A percentile compares a stretch with the other conserved stretches of the same genome.
Conservation (phyloP, 2,797 vertebrate species). For the Chromis chromis region DNA sequence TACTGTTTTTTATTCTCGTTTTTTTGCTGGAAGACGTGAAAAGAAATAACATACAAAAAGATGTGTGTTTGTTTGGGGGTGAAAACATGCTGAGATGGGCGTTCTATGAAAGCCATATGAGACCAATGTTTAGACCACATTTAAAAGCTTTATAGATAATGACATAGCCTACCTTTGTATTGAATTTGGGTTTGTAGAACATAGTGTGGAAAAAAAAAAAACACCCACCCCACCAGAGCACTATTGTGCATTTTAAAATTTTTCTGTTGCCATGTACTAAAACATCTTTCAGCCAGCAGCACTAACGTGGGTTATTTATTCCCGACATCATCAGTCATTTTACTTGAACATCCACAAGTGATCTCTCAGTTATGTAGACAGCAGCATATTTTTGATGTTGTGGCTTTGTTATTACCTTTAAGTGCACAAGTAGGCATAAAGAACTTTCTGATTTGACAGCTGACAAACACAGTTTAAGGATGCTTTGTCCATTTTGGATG, state of each 20-base stretch:
- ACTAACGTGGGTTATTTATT: slow-evolving; percentile 52
- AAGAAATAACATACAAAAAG: slow-evolving; percentile 44
- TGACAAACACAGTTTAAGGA: slow-evolving; percentile 16
- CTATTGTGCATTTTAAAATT: slow-evolving; percentile 39
- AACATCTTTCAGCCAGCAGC: slow-evolving; percentile 36
- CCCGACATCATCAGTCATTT: slow-evolving; percentile 31
- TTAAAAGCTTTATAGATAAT: slow-evolving; percentile 25
- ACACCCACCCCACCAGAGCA: slow-evolving; percentile 19
- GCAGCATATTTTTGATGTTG: slow-evolving; percentile 43
- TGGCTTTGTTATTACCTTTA: slow-evolving; percentile 45
- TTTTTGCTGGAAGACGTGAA: slow-evolving; percentile 50
- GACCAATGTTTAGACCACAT: slow-evolving; percentile 60
- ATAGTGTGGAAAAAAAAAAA: slow-evolving; percentile 14
- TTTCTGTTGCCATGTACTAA: slow-evolving; percentile 33
- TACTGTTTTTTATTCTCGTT: slow-evolving; percentile 66
- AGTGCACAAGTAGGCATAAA: slow-evolving; percentile 33
- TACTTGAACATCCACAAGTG: slow-evolving; percentile 16
- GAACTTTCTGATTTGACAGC: slow-evolving; percentile 20
- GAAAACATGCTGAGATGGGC: slow-evolving; percentile 36
- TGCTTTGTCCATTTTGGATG: slow-evolving; percentile 28
- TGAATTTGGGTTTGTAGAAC: slow-evolving; percentile 52
- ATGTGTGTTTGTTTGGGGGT: slow-evolving; percentile 48
- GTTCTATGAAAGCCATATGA: slow-evolving; percentile 57
- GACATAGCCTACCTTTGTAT: slow-evolving; percentile 37
- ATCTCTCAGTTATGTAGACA: slow-evolving; percentile 40